A percentile compares a stretch with the other conserved stretches of the same genome.
phyloP scores from a whole-genome alignment of 2,797 vertebrate species.

The Poecilia gillii region DNA sequence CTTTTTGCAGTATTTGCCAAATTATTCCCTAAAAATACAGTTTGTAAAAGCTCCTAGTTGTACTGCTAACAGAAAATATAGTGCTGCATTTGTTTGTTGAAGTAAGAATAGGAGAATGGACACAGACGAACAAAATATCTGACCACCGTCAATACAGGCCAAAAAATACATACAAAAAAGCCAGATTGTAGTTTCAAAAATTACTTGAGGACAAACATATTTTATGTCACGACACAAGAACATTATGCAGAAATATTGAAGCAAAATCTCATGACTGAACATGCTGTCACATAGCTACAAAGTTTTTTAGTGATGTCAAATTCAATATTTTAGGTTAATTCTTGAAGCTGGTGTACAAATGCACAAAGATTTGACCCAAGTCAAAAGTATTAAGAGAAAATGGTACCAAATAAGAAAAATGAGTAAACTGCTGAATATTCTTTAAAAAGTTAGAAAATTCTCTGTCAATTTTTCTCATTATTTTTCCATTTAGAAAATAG shows the following conservation, averaged over 20 bases:
- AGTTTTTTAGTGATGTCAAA: too few species aligned
- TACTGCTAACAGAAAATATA: conserved; percentile 12
- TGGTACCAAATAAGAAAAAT: neutral
- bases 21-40: conserved; percentile 10
- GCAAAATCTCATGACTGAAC: too few species aligned
- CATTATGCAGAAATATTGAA: too few species aligned
- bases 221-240: too few species aligned
- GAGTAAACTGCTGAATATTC: neutral
- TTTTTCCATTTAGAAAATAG: neutral
- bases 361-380: neutral
- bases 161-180: too few species aligned
- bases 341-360: too few species aligned
- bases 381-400: neutral
- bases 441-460: neutral
- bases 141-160: too few species aligned
- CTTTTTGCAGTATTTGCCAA: neutral
- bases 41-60: neutral
- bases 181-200: neutral
- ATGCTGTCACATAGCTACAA: too few species aligned
- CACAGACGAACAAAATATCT: neutral
- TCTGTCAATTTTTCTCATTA: neutral
- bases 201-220: too few species aligned
- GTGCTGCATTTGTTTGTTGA: neutral
- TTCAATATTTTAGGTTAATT: too few species aligned
- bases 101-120: neutral